Evolutionary conservation across 2,888 invertebrate genomes (phyloP).

Genomic region (Agonum fuliginosum): DNA sequence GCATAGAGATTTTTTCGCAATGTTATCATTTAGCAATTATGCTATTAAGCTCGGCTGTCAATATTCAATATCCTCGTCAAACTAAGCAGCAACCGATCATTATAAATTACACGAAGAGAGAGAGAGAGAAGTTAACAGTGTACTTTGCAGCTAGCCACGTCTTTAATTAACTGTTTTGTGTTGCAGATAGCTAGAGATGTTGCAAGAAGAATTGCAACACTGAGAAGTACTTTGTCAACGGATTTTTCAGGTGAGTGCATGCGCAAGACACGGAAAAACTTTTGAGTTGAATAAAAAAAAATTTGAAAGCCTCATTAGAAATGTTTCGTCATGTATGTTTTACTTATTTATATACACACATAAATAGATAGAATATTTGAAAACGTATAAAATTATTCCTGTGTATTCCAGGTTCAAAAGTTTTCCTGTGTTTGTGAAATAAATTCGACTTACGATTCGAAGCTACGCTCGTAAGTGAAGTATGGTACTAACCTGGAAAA

Average conservation of each 20-base stretch:
- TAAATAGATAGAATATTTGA: too few relatives aligned
- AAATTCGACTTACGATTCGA: slow-evolving; percentile 16
- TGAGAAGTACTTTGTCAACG: not conserved
- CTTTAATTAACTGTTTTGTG: slow-evolving; percentile 53
- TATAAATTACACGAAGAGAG: slow-evolving; percentile 37
- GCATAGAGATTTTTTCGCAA: not conserved
- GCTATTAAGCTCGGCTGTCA: not conserved
- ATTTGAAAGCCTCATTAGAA: too few relatives aligned
- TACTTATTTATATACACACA: too few relatives aligned
- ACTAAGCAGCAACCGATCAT: slow-evolving; percentile 37
- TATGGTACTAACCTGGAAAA: slow-evolving; percentile 36
- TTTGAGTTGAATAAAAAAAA: too few relatives aligned
- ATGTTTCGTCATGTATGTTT: too few relatives aligned
- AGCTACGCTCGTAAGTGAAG: slow-evolving; percentile 9
- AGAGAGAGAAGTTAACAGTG: slow-evolving; percentile 8
- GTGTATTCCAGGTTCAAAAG: slow-evolving; percentile 3
- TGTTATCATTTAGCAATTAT: slow-evolving; percentile 16
- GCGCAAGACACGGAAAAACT: too few relatives aligned
- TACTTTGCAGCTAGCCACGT: slow-evolving; percentile 23
- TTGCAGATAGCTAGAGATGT: slow-evolving; percentile 52
- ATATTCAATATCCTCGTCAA: slow-evolving; percentile 8
- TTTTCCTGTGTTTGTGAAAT: slow-evolving; percentile 15
- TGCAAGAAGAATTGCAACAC: too few relatives aligned
- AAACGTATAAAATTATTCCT: too few relatives aligned
- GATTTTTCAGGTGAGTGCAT: not conserved